These are phyloP conservation scores for Struthidea cinerea DNA, from an alignment of 2,113 vertebrate genomes.

Conservation along the genomic window DNA sequence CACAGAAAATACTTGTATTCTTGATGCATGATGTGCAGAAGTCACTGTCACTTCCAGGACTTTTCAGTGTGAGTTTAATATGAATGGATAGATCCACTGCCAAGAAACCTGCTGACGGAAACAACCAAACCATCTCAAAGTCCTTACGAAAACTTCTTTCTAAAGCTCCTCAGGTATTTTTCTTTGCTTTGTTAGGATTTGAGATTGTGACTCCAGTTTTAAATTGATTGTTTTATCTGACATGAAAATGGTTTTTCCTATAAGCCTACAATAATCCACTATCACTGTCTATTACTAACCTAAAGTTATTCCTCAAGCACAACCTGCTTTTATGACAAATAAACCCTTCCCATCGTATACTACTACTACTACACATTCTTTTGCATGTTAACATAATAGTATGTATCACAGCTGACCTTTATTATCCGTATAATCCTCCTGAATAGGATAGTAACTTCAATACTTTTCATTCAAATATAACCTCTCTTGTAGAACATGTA, in stretches of 20 bases:
- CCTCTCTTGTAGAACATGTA: neutral
- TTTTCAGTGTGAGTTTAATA: neutral
- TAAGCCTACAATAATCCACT: conserved; percentile 5
- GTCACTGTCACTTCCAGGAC: neutral
- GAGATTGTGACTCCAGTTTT: conserved; percentile 10
- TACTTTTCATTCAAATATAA: conserved; percentile 23
- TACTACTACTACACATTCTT: neutral
- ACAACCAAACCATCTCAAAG: neutral
- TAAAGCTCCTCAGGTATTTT: conserved; percentile 11
- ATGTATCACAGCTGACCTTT: conserved; percentile 8
- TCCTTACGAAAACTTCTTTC: neutral
- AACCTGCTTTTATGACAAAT: neutral
- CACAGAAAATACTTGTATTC: neutral
- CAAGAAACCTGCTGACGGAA: neutral
- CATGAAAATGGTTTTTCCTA: neutral
- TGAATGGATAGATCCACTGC: neutral
- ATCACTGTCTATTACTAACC: neutral
- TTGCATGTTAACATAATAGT: neutral
- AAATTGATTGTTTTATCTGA: neutral
- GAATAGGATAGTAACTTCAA: neutral
- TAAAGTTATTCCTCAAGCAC: neutral
- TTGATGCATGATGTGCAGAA: neutral
- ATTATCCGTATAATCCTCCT: neutral
- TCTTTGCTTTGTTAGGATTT: neutral
- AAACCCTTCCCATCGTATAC: neutral